Percentiles rank a stretch among this genome's conserved stretches.
Evolutionary conservation across 2,113 vertebrate genomes (phyloP).

Genomic region (Tinamus guttatus): DNA sequence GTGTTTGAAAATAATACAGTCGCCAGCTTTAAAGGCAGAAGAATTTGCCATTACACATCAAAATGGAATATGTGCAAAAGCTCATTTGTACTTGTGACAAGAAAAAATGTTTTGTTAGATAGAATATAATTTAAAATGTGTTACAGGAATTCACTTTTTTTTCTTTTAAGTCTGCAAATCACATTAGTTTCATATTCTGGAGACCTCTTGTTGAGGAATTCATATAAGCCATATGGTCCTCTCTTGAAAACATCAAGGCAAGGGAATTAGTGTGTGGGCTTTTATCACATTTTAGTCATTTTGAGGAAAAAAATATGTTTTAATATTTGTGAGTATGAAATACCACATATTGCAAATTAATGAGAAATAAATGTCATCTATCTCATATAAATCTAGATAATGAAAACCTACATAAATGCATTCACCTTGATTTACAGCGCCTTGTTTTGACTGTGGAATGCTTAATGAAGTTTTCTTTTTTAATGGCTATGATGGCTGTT

Average conservation of each 20-base stretch:
- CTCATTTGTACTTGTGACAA: neutral
- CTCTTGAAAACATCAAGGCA: conserved; percentile 11
- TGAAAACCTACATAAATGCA: conserved; percentile 2
- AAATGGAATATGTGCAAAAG: neutral
- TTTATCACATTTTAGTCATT: conserved; percentile 64
- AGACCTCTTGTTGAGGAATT: conserved; percentile 3
- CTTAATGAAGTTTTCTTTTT: neutral
- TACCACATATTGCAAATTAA: conserved; percentile 4
- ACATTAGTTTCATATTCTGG: conserved; percentile 22
- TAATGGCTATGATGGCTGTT: neutral
- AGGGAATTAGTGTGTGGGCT: conserved; percentile 23
- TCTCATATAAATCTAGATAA: conserved; percentile 8
- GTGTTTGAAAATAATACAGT: neutral
- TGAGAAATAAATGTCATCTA: neutral
- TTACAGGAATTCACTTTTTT: neutral
- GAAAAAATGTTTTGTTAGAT: neutral
- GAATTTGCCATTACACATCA: neutral
- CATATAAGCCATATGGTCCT: conserved; percentile 38
- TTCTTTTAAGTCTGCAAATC: neutral
- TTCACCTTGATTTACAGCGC: conserved; percentile 21
- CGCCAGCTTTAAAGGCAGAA: neutral
- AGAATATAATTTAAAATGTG: conserved; percentile 1
- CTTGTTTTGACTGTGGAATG: conserved; percentile 22
- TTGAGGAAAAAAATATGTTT: conserved; percentile 55
- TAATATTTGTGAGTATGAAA: conserved; percentile 19